Percentiles rank a stretch among this genome's conserved stretches.
These are phyloP conservation scores for Tapirus indicus DNA, from an alignment of 2,797 vertebrate species.

Conservation along the genomic window DNA sequence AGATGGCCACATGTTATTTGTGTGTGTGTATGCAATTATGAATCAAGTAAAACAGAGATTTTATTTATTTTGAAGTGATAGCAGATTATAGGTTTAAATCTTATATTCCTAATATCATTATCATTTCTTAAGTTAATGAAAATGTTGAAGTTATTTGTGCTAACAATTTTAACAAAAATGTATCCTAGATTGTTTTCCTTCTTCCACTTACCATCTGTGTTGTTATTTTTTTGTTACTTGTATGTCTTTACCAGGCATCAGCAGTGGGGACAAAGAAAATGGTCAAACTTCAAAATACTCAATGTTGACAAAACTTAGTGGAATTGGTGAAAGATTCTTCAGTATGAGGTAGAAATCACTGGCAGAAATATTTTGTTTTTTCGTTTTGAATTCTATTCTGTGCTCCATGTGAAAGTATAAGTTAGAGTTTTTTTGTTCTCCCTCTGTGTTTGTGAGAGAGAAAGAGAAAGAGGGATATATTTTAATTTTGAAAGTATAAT, in stretches of 20 bases:
- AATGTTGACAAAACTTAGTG: neutral
- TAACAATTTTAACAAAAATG: neutral
- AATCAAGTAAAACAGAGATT: neutral
- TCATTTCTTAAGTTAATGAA: neutral
- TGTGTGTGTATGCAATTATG: neutral
- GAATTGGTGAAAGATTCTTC: neutral
- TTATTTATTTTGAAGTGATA: neutral
- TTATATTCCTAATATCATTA: neutral
- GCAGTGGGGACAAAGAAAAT: neutral
- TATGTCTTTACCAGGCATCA: neutral
- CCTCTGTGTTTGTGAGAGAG: neutral
- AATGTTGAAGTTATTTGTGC: neutral
- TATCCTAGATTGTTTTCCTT: neutral
- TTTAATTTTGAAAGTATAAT: neutral
- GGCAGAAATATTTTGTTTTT: neutral
- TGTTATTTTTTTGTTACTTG: neutral
- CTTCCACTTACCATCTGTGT: neutral
- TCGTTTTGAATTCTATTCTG: neutral
- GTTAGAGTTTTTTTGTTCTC: neutral
- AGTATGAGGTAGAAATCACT: neutral
- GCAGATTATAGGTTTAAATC: neutral
- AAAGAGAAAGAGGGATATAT: neutral
- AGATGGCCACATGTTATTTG: neutral
- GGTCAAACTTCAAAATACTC: neutral
- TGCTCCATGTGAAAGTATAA: constrained; percentile 4